Base-by-base conservation (phyloP, 2,888 invertebrate species). In the Protophormia terraenovae region DNA sequence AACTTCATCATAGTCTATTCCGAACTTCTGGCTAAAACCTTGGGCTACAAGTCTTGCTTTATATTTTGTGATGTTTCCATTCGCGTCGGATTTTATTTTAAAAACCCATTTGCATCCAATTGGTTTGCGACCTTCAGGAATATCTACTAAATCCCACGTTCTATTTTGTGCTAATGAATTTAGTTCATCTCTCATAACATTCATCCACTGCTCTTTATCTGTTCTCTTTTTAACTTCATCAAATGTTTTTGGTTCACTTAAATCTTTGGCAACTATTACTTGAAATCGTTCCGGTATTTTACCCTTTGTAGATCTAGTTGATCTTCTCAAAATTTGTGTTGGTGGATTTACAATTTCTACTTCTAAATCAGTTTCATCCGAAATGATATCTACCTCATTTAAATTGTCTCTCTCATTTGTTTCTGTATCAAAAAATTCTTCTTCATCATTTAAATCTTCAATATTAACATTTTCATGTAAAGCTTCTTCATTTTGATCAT, bases 11-110 rank as follows among this genome's bases (percentile, higher is more conserved):
- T 38, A 38, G 12, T 38, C 35, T 10, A 38, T 2, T 14, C 14
- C 38, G 14, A 38, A 38, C 14, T 38, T 38, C 14, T 14, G 38
- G 10, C 16, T 47, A 7, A 47, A 47, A 6, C 27, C 38, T 19
- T 55, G 29, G n/a, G 35, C 53, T n/a, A 72, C 55, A 24, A 41
- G 66, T 45, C 45, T 66, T n/a, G 66, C 45, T 29, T 66, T 62
- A 32, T 66, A 41, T 38, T 38, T 16, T 41, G 24, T 24, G 4
- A 22, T 24, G 14, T 38, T 22, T 41, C 27, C 66, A 27, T 47
- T 45, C 29, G 66, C 27, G 16, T 38, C 29, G 1, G 4, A 12
- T 66, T 66, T 66, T 12, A 66, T n/a, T 10, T 45, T 47, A 16
- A 45, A 47, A 27, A 66, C 38, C 66, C 66, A 66, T n/a, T 29